Evolutionary conservation across 2,888 invertebrate genomes (phyloP).

Genomic region (Volucella inflata): DNA sequence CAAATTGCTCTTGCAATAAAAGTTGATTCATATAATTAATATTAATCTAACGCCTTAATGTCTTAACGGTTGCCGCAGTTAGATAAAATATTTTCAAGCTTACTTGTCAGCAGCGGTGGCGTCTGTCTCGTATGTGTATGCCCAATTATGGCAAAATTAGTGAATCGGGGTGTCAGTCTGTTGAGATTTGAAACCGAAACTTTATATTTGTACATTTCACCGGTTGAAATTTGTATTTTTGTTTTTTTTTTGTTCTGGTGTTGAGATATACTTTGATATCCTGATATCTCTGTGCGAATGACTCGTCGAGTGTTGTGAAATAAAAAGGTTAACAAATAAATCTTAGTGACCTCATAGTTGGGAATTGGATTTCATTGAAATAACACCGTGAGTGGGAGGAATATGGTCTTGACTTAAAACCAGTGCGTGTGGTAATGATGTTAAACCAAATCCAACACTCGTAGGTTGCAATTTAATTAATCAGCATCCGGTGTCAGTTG

Average conservation of each 20-base stretch:
- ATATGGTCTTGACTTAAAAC: too few species aligned
- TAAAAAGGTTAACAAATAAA: conserved; percentile 9
- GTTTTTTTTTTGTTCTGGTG: too few species aligned
- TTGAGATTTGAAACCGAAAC: too few species aligned
- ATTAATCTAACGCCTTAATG: conserved; percentile 41
- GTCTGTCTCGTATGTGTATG: conserved; percentile 1
- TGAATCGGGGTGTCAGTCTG: conserved; percentile 37
- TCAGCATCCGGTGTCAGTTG: not conserved
- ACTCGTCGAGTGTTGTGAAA: not conserved
- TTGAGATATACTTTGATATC: too few species aligned
- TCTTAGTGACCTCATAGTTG: conserved; percentile 6
- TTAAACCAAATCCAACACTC: not conserved
- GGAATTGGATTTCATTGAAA: not conserved
- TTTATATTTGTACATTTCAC: too few species aligned
- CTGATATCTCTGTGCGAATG: too few species aligned
- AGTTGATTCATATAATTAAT: conserved; percentile 64
- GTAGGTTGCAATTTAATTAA: conserved; percentile 34
- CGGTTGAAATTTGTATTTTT: too few species aligned
- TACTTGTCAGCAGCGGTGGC: not conserved
- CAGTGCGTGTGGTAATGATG: conserved; percentile 14
- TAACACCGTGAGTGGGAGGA: too few species aligned
- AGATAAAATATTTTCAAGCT: conserved; percentile 52
- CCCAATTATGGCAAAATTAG: conserved; percentile 5
- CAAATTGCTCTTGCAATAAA: conserved; percentile 28
- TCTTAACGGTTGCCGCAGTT: not conserved